Conservation (phyloP, 2,797 vertebrate genomes). For the Mallotus villosus region DNA sequence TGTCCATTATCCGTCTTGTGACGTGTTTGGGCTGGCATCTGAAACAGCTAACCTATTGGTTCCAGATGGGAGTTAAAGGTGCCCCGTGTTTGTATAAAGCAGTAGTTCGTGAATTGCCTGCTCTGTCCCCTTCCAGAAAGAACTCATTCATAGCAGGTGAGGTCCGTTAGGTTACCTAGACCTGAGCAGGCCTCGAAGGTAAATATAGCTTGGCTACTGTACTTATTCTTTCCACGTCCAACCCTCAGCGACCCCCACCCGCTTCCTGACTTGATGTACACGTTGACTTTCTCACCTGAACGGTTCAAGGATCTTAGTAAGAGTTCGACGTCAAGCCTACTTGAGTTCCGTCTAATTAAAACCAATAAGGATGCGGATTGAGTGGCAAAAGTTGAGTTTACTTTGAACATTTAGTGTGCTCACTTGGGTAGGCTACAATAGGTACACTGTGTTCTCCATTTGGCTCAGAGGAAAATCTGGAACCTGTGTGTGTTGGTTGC, state of each 20-base stretch:
- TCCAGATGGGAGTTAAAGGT: constrained; percentile 84
- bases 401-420: too few relatives aligned
- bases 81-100: constrained; percentile 87
- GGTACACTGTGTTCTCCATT: background rate
- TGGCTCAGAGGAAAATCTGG: too few relatives aligned
- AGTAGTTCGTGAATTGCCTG: constrained; percentile 84
- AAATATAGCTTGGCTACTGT: constrained; percentile 45
- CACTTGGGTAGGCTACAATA: constrained; percentile 18
- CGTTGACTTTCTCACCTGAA: constrained; percentile 23
- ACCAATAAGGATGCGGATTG: too few relatives aligned
- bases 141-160: constrained; percentile 80
- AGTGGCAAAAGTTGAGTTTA: too few relatives aligned
- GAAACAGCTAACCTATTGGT: constrained; percentile 76
- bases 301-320: constrained; percentile 38
- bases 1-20: constrained; percentile 72
- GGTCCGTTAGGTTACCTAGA: constrained; percentile 63
- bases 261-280: background rate
- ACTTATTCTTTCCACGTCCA: constrained; percentile 25
- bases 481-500: background rate
- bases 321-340: background rate
- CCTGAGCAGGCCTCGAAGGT: constrained; percentile 57
- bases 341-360: constrained; percentile 1
- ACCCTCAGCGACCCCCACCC: too few relatives aligned
- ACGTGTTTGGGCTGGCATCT: constrained; percentile 82
- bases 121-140: constrained; percentile 84